Percentiles rank a stretch among this genome's conserved stretches.
Conservation (phyloP, 2,797 vertebrate genomes). For the Enteromius argenteus region DNA sequence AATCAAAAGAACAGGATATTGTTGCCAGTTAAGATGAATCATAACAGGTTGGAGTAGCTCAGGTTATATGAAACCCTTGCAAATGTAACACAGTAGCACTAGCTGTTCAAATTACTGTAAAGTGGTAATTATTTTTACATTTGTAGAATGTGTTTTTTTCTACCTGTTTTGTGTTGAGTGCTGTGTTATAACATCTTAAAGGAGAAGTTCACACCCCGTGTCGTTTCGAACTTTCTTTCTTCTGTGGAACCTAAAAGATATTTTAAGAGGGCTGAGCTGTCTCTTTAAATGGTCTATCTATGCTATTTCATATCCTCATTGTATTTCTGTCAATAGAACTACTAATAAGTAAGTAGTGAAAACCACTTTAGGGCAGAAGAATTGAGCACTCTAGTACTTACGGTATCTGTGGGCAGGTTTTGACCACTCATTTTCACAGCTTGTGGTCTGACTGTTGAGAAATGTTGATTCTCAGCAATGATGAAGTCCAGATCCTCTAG, state of each 20-base stretch:
- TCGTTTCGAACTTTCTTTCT: neutral
- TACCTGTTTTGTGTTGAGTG: neutral
- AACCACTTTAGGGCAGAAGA: neutral
- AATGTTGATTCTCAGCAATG: constrained; percentile 36
- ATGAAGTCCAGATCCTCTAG: constrained; percentile 25
- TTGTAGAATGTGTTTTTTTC: constrained; percentile 13
- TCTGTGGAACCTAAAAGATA: neutral
- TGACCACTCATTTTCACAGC: constrained; percentile 27
- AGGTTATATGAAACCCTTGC: constrained; percentile 6
- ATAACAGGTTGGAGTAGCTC: neutral
- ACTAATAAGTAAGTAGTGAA: neutral
- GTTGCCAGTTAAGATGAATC: neutral
- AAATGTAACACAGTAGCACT: neutral
- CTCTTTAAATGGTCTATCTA: neutral
- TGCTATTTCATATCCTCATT: constrained; percentile 2
- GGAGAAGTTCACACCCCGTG: neutral
- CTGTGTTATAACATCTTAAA: neutral
- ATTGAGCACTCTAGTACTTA: constrained; percentile 19
- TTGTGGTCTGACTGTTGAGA: constrained; percentile 33
- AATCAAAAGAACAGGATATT: neutral
- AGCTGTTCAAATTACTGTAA: neutral
- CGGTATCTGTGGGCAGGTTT: constrained; percentile 9
- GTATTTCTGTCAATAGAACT: constrained; percentile 17
- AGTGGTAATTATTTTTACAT: constrained; percentile 10
- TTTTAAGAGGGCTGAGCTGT: neutral